Conservation (phyloP, 2,113 vertebrate genomes). For the Sialia sialis region DNA sequence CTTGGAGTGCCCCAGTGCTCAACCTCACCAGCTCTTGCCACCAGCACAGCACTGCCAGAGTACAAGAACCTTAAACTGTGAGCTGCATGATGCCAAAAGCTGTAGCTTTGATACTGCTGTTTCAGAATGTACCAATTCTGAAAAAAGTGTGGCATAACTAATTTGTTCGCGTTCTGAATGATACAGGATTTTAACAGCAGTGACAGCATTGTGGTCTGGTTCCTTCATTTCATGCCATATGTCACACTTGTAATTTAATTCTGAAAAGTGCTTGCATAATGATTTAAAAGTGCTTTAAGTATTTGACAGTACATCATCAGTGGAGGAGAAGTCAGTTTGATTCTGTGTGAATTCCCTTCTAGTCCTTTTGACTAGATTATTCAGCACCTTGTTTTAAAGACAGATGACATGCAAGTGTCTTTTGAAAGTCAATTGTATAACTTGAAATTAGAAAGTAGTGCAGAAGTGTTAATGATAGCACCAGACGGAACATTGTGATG, state of each 20-base stretch:
- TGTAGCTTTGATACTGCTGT: background rate
- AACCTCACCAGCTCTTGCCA: background rate
- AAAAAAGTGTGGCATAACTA: background rate
- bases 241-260: slow-evolving; percentile 45
- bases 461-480: background rate
- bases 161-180: background rate
- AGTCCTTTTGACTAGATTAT: slow-evolving; percentile 44
- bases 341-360: slow-evolving; percentile 37
- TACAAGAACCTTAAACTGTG: background rate
- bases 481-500: background rate
- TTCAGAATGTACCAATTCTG: background rate
- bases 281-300: slow-evolving; percentile 44
- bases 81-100: background rate
- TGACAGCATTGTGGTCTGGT: slow-evolving; percentile 49
- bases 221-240: slow-evolving; percentile 49
- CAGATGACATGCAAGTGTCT: slow-evolving; percentile 13
- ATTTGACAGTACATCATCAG: slow-evolving; percentile 31
- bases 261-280: slow-evolving; percentile 54
- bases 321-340: background rate
- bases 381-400: slow-evolving; percentile 53
- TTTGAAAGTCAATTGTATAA: background rate
- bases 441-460: background rate
- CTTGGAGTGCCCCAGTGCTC: background rate
- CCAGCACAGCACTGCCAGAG: background rate
- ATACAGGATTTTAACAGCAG: slow-evolving; percentile 19